Evolutionary conservation across 2,113 vertebrate species (phyloP), one percentile per base, ranked within the genome.

Genomic region (Heptranchias perlo): DNA sequence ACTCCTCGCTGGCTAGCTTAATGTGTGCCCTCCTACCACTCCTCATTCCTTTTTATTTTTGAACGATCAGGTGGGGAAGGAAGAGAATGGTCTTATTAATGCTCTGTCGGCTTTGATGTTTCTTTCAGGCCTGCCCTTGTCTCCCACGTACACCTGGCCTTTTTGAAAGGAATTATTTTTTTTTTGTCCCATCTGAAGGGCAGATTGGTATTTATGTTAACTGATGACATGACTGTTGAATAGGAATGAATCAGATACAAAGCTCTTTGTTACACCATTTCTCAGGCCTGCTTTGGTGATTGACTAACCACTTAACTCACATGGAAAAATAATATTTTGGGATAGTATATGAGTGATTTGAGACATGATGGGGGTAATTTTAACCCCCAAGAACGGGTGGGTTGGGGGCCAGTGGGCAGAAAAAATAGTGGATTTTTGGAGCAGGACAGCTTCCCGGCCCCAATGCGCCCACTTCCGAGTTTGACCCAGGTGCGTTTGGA

Each of bases 21-120:
- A 18, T 73, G 39, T 95, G 87, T 89, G 47, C 84, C 84, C 47
- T 89, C 49, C 47, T 52, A 18, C 23, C 25, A 49, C 47, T 52
- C 94, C 44, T 49, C 62, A 69, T 67, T 67, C 93, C 93, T 95
- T 28, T 31, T 44, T 52, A 52, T 95, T 73, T 95, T 52, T 95
- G 28, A 39, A 67, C 31, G 11, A 44, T 49, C 94, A 95, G 65
- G 64, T 47, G 64, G 64, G 44, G 4, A 39, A 39, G n/a, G 89
- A 39, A n/a, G n/a, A 93, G 58, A 62, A n/a, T 39, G 58, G 89
- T n/a, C 28, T 62, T 3, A 39, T 7, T 10, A 21, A 62, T 61
- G 61, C n/a, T 93, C 64, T 62, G 21, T 58, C 31, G 31, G 54
- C 54, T 35, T 93, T 64, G 31, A 21, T 62, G 62, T 64, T 61